Conservation (phyloP, 2,888 invertebrate species). For the Glyphotaelius pellucidus region DNA sequence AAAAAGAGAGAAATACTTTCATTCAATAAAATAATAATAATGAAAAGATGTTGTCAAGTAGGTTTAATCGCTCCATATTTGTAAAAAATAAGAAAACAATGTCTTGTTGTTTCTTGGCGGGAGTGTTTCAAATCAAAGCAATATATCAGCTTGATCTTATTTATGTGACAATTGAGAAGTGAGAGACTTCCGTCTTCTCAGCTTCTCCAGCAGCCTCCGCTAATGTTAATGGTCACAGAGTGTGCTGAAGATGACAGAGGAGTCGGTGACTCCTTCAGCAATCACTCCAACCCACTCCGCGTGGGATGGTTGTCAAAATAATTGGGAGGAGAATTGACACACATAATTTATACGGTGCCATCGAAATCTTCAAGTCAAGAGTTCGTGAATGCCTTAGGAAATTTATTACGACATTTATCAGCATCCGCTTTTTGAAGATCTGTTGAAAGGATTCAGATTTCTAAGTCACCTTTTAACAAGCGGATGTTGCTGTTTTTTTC, state of each 20-base stretch:
- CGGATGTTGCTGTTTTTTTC: neutral
- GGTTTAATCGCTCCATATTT: neutral
- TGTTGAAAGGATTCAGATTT: neutral
- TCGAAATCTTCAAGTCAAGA: neutral
- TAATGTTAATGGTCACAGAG: neutral
- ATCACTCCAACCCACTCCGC: conserved; percentile 21
- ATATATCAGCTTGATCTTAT: conserved; percentile 5
- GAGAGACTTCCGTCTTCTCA: conserved; percentile 9
- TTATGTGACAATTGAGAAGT: conserved; percentile 16
- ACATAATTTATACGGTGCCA: conserved; percentile 9
- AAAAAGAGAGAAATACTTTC: neutral
- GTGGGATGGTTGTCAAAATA: conserved; percentile 38
- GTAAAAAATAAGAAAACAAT: neutral
- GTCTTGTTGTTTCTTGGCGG: neutral
- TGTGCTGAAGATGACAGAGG: neutral
- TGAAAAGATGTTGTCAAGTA: neutral
- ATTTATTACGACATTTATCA: neutral
- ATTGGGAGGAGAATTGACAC: conserved; percentile 27
- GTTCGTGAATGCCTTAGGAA: neutral
- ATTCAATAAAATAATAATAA: neutral
- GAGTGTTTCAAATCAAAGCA: neutral
- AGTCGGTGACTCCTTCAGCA: conserved; percentile 26
- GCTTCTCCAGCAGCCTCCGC: conserved; percentile 9
- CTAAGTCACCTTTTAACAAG: neutral
- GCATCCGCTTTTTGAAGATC: neutral